Evolutionary conservation across 23 tunicate species (phyloP), one percentile per base, ranked within the genome.

Genomic region (Diplosoma virens): DNA sequence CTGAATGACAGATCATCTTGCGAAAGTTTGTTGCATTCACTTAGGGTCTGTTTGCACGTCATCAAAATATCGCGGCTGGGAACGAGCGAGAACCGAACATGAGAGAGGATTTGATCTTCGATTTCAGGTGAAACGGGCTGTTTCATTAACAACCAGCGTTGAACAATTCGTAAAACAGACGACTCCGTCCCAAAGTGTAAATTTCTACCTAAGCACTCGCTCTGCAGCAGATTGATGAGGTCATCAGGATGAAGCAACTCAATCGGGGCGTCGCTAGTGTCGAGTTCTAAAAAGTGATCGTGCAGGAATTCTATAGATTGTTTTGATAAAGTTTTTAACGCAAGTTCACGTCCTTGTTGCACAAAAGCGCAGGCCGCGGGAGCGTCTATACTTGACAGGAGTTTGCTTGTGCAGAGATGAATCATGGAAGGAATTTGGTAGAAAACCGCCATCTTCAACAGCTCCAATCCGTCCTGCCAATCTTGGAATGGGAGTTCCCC

Each of bases 341-440:
- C 87, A 3, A 85, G 45, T 36, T 75, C 78, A 4, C 60, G 60
- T 2, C 81, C 87, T 2, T 66, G 31, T 3, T 16, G 30, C 24
- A 41, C 26, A n/a, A 71, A 56, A 11, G 23, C 41, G 68, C 97
- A 92, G 33, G 80, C 87, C 46, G 63, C 46, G 18, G 35, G 32
- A 20, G 47, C 25, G 30, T 70, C 17, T 1, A 92, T 17, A 41
- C 76, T 67, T 9, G 81, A 32, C 9, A 85, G 30, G 7, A 92
- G 34, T 30, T 58, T 30, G n/a, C 50, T 53, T 25, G 63, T 37
- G 74, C 97, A 92, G 7, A 46, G 58, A 1, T 80, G 47, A 26
- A 80, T 84, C 33, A 92, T 47, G 1, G 86, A 53, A 0, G 22
- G 48, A 34, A 92, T 85, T 76, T 92, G 97, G 45, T 78, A 92